phyloP scores from a whole-genome alignment of 92 coral and sea anemone genomes.

The Umimayanthus chanpuru region DNA sequence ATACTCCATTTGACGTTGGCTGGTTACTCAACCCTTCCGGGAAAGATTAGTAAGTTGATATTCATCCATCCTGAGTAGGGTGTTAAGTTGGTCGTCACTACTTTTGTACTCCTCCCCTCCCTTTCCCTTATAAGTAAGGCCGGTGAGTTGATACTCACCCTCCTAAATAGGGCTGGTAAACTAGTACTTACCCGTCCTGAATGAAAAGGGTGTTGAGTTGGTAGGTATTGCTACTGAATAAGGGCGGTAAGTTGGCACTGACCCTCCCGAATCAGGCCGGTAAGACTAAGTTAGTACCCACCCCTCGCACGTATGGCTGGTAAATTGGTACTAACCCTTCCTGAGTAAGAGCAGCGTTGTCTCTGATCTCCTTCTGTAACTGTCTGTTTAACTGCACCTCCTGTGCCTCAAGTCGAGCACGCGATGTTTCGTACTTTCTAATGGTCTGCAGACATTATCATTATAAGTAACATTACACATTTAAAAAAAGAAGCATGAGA shows the following conservation, averaged over 20 bases:
- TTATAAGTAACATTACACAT: neutral
- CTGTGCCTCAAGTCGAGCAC: slow-evolving; percentile 85
- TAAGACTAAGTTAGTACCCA: neutral
- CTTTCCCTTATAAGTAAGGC: neutral
- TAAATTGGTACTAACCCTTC: slow-evolving; percentile 78
- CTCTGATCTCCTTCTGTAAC: slow-evolving; percentile 90
- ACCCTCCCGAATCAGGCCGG: neutral
- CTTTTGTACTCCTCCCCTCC: neutral
- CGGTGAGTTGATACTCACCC: slow-evolving; percentile 62
- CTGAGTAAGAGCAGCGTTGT: slow-evolving; percentile 86
- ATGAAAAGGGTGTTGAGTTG: slow-evolving; percentile 40
- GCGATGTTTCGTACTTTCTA: slow-evolving; percentile 90
- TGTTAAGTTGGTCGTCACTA: slow-evolving; percentile 60
- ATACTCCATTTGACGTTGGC: too few relatives aligned
- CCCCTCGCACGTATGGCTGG: neutral
- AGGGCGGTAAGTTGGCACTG: neutral
- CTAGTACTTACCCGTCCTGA: slow-evolving; percentile 83
- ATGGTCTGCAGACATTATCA: slow-evolving; percentile 44
- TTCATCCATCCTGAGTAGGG: slow-evolving; percentile 86
- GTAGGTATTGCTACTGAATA: slow-evolving; percentile 88
- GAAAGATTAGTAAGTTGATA: neutral
- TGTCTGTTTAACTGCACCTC: slow-evolving; percentile 91
- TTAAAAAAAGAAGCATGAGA: neutral
- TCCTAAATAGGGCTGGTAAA: slow-evolving; percentile 53
- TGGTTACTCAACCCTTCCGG: too few relatives aligned